Base-by-base conservation (phyloP, 2,888 invertebrate species). In the Luperina nickerlii region DNA sequence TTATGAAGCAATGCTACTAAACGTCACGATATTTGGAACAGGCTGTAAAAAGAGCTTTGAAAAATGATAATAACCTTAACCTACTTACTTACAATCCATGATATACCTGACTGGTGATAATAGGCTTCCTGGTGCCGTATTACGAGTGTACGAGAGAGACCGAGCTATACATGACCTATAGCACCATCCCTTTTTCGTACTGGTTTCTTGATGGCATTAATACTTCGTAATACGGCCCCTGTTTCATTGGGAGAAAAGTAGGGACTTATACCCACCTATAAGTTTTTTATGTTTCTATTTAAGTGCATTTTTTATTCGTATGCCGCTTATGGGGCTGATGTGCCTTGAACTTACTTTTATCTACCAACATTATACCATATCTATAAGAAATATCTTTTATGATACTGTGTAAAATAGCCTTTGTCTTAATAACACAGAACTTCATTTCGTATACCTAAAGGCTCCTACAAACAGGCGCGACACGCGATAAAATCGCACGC, bases 1-100 rank as follows among this genome's bases (percentile, higher is more conserved):
- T 87, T 87, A 86, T 76, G 81, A 77, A 74, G 66, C 78, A 75
- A 79, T 77, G 77, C 73, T 87, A 87, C 76, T 79, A 79, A 85
- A 87, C 73, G 62, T 84, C 68, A 68, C 54, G 84, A 48, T 77
- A 74, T 79, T 76, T 65, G 66, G 38, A 79, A 67, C 57, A 51
- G 75, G 68, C 78, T 67, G 18, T 85, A 82, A 85, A 83, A 77
- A 54, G 27, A 65, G 57, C 62, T 60, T 69, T 63, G 73, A 67
- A 84, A 83, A 63, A n/a, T 81, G 70, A 81, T 81, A 76, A 84
- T 74, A 76, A 84, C 38, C 54, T 66, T 70, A 62, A 54, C 32
- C 38, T 54, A n/a, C 65, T 32, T 48, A 57, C 48, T 66, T 45
- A 24, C 20, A 45, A 62, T 27, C 75, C 15, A 45, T 45, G 32